These are phyloP conservation scores for Agelastica alni DNA, from an alignment of 2,888 invertebrate genomes.

Conservation along the genomic window DNA sequence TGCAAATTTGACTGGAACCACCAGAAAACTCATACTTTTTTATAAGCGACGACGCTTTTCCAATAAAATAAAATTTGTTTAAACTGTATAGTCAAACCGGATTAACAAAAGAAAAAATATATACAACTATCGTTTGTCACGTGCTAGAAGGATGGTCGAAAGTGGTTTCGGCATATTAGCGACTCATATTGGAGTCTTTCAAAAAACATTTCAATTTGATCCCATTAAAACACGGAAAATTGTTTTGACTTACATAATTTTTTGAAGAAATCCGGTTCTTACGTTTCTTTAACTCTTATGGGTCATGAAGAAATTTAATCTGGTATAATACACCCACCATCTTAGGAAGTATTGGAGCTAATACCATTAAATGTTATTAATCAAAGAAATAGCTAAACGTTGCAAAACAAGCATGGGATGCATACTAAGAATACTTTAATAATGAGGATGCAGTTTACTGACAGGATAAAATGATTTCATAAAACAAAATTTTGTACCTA, in stretches of 20 bases:
- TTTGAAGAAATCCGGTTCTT: conserved; percentile 14
- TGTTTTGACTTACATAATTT: conserved; percentile 19
- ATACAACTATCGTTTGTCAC: conserved; percentile 17
- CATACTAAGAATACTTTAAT: no score
- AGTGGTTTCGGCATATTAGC: conserved; percentile 25
- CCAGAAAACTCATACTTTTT: conserved; percentile 11
- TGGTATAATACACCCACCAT: conserved; percentile 8
- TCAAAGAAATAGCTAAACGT: conserved; percentile 5
- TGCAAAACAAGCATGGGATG: conserved; percentile 7
- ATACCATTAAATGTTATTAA: conserved; percentile 3
- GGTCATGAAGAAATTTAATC: conserved; percentile 11
- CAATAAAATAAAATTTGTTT: no score
- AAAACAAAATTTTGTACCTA: background rate
- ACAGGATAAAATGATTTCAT: conserved; percentile 4
- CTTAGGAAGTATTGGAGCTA: conserved; percentile 7
- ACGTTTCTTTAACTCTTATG: conserved; percentile 4
- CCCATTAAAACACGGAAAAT: conserved; percentile 14
- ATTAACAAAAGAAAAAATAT: no score
- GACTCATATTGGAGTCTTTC: conserved; percentile 21
- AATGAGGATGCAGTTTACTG: conserved; percentile 6
- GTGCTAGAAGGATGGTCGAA: conserved; percentile 23
- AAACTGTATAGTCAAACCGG: no score
- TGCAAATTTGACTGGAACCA: background rate
- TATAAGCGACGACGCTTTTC: conserved; percentile 21
- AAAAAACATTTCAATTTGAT: conserved; percentile 15